These are phyloP conservation scores for Bursaphelenchus mucronatus DNA, from an alignment of 1,140 invertebrate species.

Conservation along the genomic window DNA sequence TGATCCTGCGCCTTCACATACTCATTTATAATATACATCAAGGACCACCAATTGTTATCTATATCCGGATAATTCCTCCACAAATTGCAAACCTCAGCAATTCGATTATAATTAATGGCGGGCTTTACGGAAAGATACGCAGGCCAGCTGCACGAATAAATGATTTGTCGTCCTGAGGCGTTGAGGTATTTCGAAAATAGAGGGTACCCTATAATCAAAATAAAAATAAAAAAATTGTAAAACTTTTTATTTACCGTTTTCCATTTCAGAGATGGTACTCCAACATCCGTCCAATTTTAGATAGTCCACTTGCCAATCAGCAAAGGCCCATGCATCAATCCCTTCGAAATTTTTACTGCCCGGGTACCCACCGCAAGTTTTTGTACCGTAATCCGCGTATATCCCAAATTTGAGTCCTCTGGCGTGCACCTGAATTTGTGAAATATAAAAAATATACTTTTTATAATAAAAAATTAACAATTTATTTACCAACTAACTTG, in stretches of 20 bases:
- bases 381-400: constrained; percentile 91
- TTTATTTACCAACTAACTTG: too few relatives aligned
- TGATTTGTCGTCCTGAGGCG: constrained; percentile 77
- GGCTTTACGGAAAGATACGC: constrained; percentile 65
- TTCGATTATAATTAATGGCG: constrained; percentile 76
- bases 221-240: constrained; percentile 12
- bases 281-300: constrained; percentile 94
- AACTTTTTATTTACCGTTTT: constrained; percentile 66
- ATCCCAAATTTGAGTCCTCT: constrained; percentile 92
- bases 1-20: constrained; percentile 86
- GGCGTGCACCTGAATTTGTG: constrained; percentile 78
- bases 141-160: constrained; percentile 95
- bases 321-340: constrained; percentile 82
- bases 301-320: constrained; percentile 91
- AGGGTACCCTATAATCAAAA: constrained; percentile 68
- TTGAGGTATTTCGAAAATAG: constrained; percentile 81
- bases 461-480: too few relatives aligned
- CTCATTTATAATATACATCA: constrained; percentile 77
- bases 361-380: constrained; percentile 87
- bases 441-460: too few relatives aligned
- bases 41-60: constrained; percentile 75
- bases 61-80: constrained; percentile 95
- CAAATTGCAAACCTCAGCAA: constrained; percentile 82
- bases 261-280: constrained; percentile 76
- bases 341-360: constrained; percentile 81